Evolutionary conservation across 2,113 vertebrate species (phyloP).

Genomic region (Alouatta palliata): DNA sequence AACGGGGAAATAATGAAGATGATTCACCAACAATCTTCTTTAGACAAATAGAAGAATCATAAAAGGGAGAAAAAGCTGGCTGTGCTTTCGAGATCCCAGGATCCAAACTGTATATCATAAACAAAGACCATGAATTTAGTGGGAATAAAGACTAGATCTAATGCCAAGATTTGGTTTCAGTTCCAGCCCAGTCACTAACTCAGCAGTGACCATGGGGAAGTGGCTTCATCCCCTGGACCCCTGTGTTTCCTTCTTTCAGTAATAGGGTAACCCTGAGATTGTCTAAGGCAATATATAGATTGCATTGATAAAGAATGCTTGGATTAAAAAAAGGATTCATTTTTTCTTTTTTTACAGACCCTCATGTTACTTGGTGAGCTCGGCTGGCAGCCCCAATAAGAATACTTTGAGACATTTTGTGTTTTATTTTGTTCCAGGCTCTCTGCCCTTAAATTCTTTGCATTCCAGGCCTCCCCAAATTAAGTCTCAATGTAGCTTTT

Average conservation of each 20-base stretch:
- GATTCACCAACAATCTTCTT: background rate
- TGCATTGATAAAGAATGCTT: background rate
- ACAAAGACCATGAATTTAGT: background rate
- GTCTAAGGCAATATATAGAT: background rate
- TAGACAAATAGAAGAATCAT: slow-evolving; percentile 48
- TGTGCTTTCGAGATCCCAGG: slow-evolving; percentile 56
- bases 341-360: background rate
- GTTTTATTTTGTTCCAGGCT: slow-evolving; percentile 6
- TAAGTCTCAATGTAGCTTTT: background rate
- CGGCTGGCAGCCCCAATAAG: background rate
- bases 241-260: background rate
- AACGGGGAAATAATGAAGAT: background rate
- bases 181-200: background rate
- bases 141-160: background rate
- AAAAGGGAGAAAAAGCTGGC: background rate
- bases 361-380: background rate
- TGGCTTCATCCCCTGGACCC: background rate
- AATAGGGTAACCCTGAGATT: background rate
- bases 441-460: background rate
- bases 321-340: background rate
- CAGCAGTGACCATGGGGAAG: background rate
- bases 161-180: background rate
- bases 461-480: background rate
- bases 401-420: background rate
- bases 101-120: slow-evolving; percentile 38